Evolutionary conservation across 2,888 invertebrate genomes (phyloP), one percentile per base, ranked within the genome.

Genomic region (Cynaeus angustus): DNA sequence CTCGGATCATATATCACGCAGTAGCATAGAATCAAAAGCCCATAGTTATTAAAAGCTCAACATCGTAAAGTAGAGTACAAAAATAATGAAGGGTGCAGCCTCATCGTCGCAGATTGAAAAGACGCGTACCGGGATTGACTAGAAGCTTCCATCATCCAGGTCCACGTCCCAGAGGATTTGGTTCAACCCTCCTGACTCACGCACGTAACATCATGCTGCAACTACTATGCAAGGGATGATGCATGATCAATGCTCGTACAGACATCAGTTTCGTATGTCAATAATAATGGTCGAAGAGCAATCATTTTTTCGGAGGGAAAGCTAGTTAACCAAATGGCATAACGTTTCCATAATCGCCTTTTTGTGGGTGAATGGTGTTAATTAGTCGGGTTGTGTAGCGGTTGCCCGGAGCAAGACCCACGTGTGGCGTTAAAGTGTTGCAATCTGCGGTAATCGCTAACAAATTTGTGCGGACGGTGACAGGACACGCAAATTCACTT

Each of bases 81-180:
- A 77, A 79, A 79, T 81, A 81, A 82, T 81, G 80, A 80, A 78
- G 80, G 81, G 82, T 77, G 80, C 79, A 75, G 75, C 78, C 78
- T 77, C 79, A 80, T 80, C 81, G 80, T 75, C 77, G 82, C 80
- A 83, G 83, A 83, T 83, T 84, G 84, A 84, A 84, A 84, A 83
- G 83, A 80, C 82, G 83, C 83, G 83, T 83, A 83, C 83, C 81
- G 77, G 82, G 82, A 84, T 83, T 83, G 84, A 83, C 83, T 83
- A 79, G 79, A 78, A 79, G 81, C 80, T 81, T 83, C 83, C 83
- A 83, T 83, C 84, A 83, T 83, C 82, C 81, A 80, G 79, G 79
- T 80, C 81, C 78, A 68, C 71, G 75, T 83, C 84, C 83, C 82
- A 33, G 65, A 80, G 83, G 83, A 83, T 77, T 81, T 80, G 78